Evolutionary conservation across 2,113 vertebrate genomes (phyloP).

Genomic region (Mormyrus lacerda): DNA sequence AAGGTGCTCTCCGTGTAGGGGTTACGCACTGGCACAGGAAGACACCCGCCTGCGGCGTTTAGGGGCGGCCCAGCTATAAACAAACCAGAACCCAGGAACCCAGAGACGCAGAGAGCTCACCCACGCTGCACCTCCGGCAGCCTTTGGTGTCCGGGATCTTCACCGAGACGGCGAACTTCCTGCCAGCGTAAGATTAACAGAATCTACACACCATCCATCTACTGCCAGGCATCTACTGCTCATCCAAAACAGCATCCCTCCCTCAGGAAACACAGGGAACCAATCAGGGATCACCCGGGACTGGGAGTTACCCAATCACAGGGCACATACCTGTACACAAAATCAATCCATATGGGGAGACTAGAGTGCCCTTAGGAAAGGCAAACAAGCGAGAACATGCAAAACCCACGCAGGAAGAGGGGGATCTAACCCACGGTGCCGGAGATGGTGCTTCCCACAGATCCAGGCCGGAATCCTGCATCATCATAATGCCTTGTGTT

Average conservation of each 20-base stretch:
- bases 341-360: not conserved
- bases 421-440: not conserved
- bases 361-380: not conserved
- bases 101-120: conserved; percentile 34
- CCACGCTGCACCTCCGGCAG: conserved; percentile 56
- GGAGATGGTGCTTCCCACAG: not conserved
- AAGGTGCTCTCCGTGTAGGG: conserved; percentile 65
- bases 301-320: not conserved
- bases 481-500: not conserved
- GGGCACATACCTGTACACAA: not conserved
- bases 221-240: not conserved
- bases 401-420: not conserved
- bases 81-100: not conserved
- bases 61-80: not conserved
- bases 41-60: not conserved
- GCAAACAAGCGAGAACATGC: not conserved
- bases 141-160: conserved; percentile 72
- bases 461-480: not conserved
- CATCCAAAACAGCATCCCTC: not conserved
- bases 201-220: not conserved
- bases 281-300: not conserved
- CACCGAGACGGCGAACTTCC: conserved; percentile 61
- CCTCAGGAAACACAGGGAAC: not conserved
- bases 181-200: conserved; percentile 29
- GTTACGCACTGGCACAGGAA: conserved; percentile 52